A percentile compares a stretch with the other conserved stretches of the same genome.
phyloP scores from a whole-genome alignment of 2,888 invertebrate species.

The Gymnoscelis rufifasciata region DNA sequence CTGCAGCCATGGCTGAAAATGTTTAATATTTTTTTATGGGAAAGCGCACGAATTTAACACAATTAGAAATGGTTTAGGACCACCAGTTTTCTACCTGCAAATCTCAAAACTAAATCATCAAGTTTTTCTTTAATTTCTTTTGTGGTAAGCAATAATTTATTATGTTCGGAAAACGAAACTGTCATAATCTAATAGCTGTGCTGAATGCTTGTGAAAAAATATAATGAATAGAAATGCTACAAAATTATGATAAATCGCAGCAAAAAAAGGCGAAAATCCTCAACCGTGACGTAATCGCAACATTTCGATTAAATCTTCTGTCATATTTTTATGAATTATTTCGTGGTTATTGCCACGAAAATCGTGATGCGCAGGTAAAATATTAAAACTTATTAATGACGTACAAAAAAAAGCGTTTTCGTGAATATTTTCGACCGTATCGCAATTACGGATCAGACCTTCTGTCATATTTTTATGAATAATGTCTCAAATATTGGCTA shows the following conservation, averaged over 20 bases:
- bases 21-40: too few species aligned
- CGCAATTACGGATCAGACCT: slow-evolving; percentile 16
- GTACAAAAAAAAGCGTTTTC: slow-evolving; percentile 12
- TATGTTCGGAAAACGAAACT: not conserved
- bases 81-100: too few species aligned
- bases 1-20: too few species aligned
- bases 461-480: slow-evolving; percentile 22
- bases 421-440: slow-evolving; percentile 17
- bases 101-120: too few species aligned
- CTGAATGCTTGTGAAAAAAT: not conserved
- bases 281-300: slow-evolving; percentile 17
- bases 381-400: slow-evolving; percentile 20
- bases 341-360: slow-evolving; percentile 3
- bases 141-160: not conserved
- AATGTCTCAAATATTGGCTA: slow-evolving; percentile 22
- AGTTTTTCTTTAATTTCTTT: too few species aligned
- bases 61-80: too few species aligned
- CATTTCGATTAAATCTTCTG: slow-evolving; percentile 16
- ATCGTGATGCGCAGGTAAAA: slow-evolving; percentile 19
- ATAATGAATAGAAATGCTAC: not conserved
- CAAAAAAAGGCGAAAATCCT: slow-evolving; percentile 13
- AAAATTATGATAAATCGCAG: slow-evolving; percentile 9
- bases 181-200: slow-evolving; percentile 9
- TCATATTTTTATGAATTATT: slow-evolving; percentile 22
- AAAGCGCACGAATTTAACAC: too few species aligned